Evolutionary conservation across 1,140 invertebrate species (phyloP), one percentile per base, ranked within the genome.

Genomic region (Achatina immaculata): DNA sequence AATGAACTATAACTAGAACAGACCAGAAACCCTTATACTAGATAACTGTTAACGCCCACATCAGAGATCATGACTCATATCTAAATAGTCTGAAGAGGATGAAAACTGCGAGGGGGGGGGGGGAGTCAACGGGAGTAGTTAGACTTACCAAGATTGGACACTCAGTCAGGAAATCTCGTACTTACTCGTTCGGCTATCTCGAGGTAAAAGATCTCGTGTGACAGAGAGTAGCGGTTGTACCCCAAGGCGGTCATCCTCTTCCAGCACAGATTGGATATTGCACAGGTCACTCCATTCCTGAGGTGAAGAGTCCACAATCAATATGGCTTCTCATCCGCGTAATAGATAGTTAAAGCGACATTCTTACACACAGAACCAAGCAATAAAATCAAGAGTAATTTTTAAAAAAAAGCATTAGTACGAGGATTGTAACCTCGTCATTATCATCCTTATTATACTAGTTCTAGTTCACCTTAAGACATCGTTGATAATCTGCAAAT

Each of bases 141-240:
- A n/a, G n/a, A n/a, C n/a, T n/a, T n/a, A n/a, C n/a, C n/a, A n/a
- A n/a, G n/a, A n/a, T n/a, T n/a, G n/a, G n/a, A n/a, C n/a, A n/a
- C n/a, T n/a, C n/a, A n/a, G n/a, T n/a, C n/a, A n/a, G n/a, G n/a
- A n/a, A n/a, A n/a, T n/a, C n/a, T n/a, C n/a, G n/a, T n/a, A 38
- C 85, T 82, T 84, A 90, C 89, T 85, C 83, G 81, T 78, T 85
- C 80, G 74, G 84, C 88, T 38, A 90, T 88, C 82, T 89, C 83
- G 7, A 90, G 78, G 79, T 89, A 89, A 76, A 90, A 89, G 11
- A 89, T 79, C 84, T 90, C 75, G 78, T 90, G 89, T 21, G 89
- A 85, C 28, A 90, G 83, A 16, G 89, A 89, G 80, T 90, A 90
- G 14, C 81, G 77, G 38, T 76, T 83, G 79, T 89, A 89, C 0